Base-by-base conservation (phyloP, 2,797 vertebrate genomes). In the Chromobotia macracanthus region DNA sequence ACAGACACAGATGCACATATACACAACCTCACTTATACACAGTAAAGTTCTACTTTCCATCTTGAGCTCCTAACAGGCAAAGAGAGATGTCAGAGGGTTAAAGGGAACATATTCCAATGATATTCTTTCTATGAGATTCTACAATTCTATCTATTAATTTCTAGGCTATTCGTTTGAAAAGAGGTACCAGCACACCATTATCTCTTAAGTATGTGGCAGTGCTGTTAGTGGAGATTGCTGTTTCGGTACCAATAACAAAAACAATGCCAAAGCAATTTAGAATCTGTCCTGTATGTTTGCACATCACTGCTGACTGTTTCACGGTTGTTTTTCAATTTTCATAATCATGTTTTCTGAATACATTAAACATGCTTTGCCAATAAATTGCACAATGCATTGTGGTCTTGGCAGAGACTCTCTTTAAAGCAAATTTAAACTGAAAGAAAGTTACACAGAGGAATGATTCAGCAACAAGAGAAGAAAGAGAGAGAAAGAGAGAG, bases 381-480 rank as follows among this genome's bases (percentile, higher is more conserved):
- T 61, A 18, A 69, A 77, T 19, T 60, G n/a, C 35, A 60, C 23
- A 61, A 10, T 77, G 28, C 41, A 50, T 23, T 50, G 55, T 15
- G 44, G 55, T 69, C 28, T 61, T 69, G 66, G 55, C 41, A 61
- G 53, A 28, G 21, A 75, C 19, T 75, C 73, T 66, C 53, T 78
- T 19, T 71, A 38, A 51, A 53, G 67, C 25, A 21, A 16, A 64
- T 75, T 51, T 75, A 70, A 70, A 61, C 53, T 53, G 66, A 76
- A 70, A 70, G 28, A 64, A 64, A 55, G 64, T 68, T 55, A 61
- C 28, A 69, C 13, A 69, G 28, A 46, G 68, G 44, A 60, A 69
- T 61, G 35, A 77, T 79, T 67, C 28, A 68, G 72, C 25, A 79
- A 72, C 56, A 44, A 64, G 55, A 46, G 25, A 55, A 63, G 60